These are phyloP conservation scores for Benitochromis conjunctus DNA, from an alignment of 2,113 vertebrate genomes.

Conservation along the genomic window DNA sequence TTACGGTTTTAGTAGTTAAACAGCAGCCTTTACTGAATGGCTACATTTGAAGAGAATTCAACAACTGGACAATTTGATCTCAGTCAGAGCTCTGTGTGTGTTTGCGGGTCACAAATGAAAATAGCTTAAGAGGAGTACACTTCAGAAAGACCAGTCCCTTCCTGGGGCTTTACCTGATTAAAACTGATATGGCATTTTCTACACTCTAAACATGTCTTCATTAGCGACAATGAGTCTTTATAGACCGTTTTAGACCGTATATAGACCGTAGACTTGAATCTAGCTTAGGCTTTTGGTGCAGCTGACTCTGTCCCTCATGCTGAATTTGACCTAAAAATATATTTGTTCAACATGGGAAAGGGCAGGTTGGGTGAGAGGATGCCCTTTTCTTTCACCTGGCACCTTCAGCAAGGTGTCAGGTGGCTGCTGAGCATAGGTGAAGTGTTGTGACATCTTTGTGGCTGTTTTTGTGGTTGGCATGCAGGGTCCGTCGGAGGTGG, in stretches of 20 bases:
- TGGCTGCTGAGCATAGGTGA: background rate
- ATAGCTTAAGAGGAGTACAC: background rate
- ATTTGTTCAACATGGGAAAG: background rate
- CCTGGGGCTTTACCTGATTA: background rate
- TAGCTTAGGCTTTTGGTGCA: background rate
- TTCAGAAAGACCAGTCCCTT: background rate
- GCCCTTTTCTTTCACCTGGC: background rate
- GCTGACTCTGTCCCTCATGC: background rate
- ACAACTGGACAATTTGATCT: background rate
- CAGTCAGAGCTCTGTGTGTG: background rate
- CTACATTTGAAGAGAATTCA: background rate
- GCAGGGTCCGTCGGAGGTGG: conserved; percentile 76
- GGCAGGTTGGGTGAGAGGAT: background rate
- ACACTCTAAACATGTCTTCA: background rate
- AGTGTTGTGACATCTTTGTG: background rate
- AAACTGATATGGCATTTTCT: conserved; percentile 12
- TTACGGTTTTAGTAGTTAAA: background rate
- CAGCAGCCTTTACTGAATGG: background rate
- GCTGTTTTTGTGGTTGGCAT: conserved; percentile 2
- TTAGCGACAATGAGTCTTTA: conserved; percentile 3
- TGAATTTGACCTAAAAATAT: background rate
- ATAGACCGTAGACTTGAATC: background rate
- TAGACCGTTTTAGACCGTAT: too few species aligned
- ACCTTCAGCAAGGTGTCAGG: background rate
- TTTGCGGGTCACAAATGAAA: background rate